Conservation (phyloP, 2,113 vertebrate species). For the Oncorhynchus nerka region DNA sequence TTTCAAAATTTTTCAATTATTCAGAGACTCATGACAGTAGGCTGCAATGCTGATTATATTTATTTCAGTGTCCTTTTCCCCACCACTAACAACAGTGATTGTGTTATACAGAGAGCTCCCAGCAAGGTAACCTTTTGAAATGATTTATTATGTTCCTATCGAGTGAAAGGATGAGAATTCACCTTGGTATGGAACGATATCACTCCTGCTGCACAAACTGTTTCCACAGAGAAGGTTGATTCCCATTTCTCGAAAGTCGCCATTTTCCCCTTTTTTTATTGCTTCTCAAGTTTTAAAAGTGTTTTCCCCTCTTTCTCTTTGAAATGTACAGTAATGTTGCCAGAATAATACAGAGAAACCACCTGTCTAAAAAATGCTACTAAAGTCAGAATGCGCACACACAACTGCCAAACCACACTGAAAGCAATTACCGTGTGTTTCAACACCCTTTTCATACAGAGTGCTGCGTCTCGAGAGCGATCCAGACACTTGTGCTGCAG, state of each 20-base stretch:
- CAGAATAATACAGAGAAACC: constrained; percentile 60
- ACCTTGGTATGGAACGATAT: constrained; percentile 3
- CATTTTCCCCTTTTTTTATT: background rate
- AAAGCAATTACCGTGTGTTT: constrained; percentile 72
- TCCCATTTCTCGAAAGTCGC: constrained; percentile 12
- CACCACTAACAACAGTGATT: constrained; percentile 13
- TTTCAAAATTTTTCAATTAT: constrained; percentile 43
- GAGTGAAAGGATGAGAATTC: constrained; percentile 13
- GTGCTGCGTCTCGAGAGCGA: constrained; percentile 56
- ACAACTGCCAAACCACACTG: constrained; percentile 61
- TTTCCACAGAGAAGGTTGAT: constrained; percentile 39
- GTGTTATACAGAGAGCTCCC: constrained; percentile 14
- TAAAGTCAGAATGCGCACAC: constrained; percentile 52
- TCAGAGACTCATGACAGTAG: constrained; percentile 36
- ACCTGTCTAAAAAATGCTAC: constrained; percentile 59
- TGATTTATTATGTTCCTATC: constrained; percentile 33
- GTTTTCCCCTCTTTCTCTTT: constrained; percentile 28
- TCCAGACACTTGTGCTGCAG: constrained; percentile 29
- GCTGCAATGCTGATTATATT: constrained; percentile 33
- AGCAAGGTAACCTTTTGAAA: constrained; percentile 17
- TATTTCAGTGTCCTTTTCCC: constrained; percentile 33
- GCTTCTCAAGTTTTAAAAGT: constrained; percentile 28
- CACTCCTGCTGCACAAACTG: constrained; percentile 18
- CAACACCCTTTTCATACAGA: constrained; percentile 66
- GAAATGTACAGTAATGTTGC: constrained; percentile 43